Conservation (phyloP, 2,797 vertebrate genomes). For the Carapus acus region DNA sequence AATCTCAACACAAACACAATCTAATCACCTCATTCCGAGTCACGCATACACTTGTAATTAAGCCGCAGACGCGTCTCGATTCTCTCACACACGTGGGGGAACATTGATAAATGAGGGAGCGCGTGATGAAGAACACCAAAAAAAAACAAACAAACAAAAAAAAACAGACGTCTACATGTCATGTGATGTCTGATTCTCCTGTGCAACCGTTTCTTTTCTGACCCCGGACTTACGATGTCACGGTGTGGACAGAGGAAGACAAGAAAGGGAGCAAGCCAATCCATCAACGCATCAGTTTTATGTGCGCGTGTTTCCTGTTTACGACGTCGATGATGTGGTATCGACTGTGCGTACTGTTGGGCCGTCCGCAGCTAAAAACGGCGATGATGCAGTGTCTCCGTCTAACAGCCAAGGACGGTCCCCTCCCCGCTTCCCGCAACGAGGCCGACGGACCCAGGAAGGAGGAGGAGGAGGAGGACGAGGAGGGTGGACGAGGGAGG, state of each 20-base stretch:
- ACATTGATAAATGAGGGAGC: slow-evolving; percentile 9
- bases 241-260: too few relatives aligned
- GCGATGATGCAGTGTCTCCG: slow-evolving; percentile 52
- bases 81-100: slow-evolving; percentile 18
- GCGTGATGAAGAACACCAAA: too few relatives aligned
- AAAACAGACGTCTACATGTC: not conserved
- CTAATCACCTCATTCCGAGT: slow-evolving; percentile 42
- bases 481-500: slow-evolving; percentile 11
- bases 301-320: slow-evolving; percentile 5
- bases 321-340: slow-evolving; percentile 15
- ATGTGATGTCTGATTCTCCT: not conserved
- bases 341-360: slow-evolving; percentile 34
- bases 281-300: not conserved
- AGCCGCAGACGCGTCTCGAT: slow-evolving; percentile 33
- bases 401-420: slow-evolving; percentile 53
- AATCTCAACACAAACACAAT: slow-evolving; percentile 54
- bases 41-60: slow-evolving; percentile 43
- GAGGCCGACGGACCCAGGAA: slow-evolving; percentile 27
- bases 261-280: not conserved
- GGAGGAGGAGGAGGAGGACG: slow-evolving; percentile 34
- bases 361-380: slow-evolving; percentile 37
- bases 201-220: too few relatives aligned
- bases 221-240: too few relatives aligned
- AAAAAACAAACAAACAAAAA: too few relatives aligned
- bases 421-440: too few relatives aligned